Conservation (phyloP, 2,797 vertebrate genomes). For the Manis pentadactyla region DNA sequence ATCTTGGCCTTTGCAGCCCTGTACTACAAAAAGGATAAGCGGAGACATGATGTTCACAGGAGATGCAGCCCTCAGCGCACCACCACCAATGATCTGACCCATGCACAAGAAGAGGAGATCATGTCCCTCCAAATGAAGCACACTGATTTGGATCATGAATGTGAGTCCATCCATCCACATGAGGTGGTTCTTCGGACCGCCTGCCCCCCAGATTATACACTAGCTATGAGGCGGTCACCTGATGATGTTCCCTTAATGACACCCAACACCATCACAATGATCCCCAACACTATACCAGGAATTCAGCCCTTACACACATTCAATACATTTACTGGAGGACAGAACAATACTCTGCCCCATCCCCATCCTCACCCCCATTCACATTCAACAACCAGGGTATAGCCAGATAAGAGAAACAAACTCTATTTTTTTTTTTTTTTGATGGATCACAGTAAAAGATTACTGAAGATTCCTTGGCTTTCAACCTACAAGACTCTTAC, state of each 20-base stretch:
- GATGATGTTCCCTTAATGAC: constrained; percentile 99
- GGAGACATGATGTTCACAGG: constrained; percentile 96
- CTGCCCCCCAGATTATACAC: constrained; percentile 99
- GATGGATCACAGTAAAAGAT: constrained; percentile 89
- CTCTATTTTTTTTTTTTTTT: constrained; percentile 87
- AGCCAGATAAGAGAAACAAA: constrained; percentile 93
- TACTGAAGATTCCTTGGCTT: constrained; percentile 90
- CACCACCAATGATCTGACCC: constrained; percentile 95
- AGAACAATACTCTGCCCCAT: constrained; percentile 98
- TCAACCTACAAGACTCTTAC: constrained; percentile 89
- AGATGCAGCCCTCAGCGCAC: constrained; percentile 97
- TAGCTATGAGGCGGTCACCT: constrained; percentile 99
- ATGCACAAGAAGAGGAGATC: constrained; percentile 99
- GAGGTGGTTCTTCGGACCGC: constrained; percentile 98
- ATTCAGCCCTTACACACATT: constrained; percentile 97
- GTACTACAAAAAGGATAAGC: constrained; percentile 99
- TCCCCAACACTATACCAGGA: constrained; percentile 98
- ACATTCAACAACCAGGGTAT: constrained; percentile 99
- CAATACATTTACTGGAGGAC: constrained; percentile 96
- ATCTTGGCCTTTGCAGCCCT: constrained; percentile 98
- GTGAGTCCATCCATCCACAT: constrained; percentile 96
- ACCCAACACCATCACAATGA: constrained; percentile 99
- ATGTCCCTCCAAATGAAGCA: constrained; percentile 99
- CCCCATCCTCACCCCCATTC: constrained; percentile 97
- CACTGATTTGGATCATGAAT: constrained; percentile 98